A percentile compares a stretch with the other conserved stretches of the same genome.
These are phyloP conservation scores for Lasius fuliginosus DNA, from an alignment of 2,888 invertebrate species.

Conservation along the genomic window DNA sequence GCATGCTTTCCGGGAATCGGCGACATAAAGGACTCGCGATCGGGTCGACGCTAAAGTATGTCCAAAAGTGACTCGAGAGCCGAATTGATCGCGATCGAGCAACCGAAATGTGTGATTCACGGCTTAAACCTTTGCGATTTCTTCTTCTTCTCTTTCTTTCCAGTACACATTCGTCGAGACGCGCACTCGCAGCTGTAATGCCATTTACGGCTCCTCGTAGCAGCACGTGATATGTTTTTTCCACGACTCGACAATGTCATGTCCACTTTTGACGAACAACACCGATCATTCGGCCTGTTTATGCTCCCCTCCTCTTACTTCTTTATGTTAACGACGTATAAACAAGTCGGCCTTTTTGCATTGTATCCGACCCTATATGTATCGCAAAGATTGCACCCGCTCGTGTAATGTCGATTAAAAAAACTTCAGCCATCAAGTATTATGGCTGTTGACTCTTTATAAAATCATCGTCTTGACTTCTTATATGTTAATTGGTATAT, in stretches of 20 bases:
- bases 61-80: conserved; percentile 40
- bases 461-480: conserved; percentile 5
- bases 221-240: conserved; percentile 42
- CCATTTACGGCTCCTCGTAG: conserved; percentile 48
- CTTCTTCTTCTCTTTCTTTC: conserved; percentile 33
- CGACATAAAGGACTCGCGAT: conserved; percentile 30
- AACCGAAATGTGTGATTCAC: conserved; percentile 58
- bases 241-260: conserved; percentile 36
- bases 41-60: conserved; percentile 36
- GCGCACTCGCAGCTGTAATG: conserved; percentile 52
- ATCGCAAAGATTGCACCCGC: conserved; percentile 21
- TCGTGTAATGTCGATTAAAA: conserved; percentile 9
- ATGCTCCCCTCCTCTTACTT: not conserved
- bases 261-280: conserved; percentile 70
- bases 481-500: not conserved
- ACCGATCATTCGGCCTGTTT: conserved; percentile 50
- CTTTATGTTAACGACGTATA: conserved; percentile 48
- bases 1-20: conserved; percentile 32
- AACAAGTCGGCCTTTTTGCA: conserved; percentile 32
- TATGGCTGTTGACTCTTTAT: not conserved
- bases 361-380: not conserved
- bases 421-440: not conserved
- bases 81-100: conserved; percentile 24
- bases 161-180: conserved; percentile 28
- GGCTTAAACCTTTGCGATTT: conserved; percentile 36